Evolutionary conservation across 2,797 vertebrate genomes (phyloP), one percentile per base, ranked within the genome.

Genomic region (Sebastes umbrosus): DNA sequence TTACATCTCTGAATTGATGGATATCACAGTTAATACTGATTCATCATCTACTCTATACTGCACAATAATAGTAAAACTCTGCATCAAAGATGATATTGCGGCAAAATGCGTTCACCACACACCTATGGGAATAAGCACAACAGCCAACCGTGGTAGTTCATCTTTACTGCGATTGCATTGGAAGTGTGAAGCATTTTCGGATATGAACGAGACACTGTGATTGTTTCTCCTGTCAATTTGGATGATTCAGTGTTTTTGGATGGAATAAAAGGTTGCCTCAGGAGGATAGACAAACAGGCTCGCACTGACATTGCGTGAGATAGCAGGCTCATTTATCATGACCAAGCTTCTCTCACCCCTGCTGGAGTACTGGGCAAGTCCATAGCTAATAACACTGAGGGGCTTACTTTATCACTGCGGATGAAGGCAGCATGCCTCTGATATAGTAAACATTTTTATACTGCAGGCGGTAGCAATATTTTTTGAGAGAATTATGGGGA

Each of bases 161-260:
- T 87, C 77, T 86, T 82, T 69, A 75, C 39, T 18, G 46, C 77
- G 78, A 77, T 85, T 86, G 59, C 39, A 70, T 46, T 75, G 64
- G 62, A 79, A 78, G 67, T 81, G 67, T 46, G 46, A 67, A 76
- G 59, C 34, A 67, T 86, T 87, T 87, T 84, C 13, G 39, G 76
- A 84, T 88, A 83, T 79, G 50, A 87, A 86, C 13, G 50, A 83
- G 72, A 84, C 72, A 57, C 57, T 75, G 64, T 81, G 79, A 87
- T 90, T 90, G 86, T 92, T 94, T 92, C 87, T 81, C 72, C 73
- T 91, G 84, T 91, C 86, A 85, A 70, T 87, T 87, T 86, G 76
- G 70, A 87, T 93, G 87, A 93, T 92, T 88, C 71, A 91, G 82
- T 90, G 82, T 82, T 77, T 80, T 87, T 82, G 67, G 86, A 83